Conservation (phyloP, 2,797 vertebrate genomes). For the Morus bassanus region DNA sequence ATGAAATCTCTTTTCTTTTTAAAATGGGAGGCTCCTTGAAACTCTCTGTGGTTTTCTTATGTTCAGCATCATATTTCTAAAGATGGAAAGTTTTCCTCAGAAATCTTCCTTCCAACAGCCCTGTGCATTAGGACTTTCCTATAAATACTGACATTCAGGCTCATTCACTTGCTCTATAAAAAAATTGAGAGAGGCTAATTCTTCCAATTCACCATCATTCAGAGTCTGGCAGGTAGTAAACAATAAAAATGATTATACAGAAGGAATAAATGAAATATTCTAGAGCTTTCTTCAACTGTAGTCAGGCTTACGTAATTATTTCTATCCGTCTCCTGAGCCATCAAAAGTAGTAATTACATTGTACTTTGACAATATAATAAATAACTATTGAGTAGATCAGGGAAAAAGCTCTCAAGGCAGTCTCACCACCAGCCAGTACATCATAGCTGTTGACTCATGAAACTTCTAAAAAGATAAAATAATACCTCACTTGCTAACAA, state of each 20-base stretch:
- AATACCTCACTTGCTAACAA: background rate
- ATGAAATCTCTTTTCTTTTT: background rate
- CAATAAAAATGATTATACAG: background rate
- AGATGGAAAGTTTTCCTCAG: background rate
- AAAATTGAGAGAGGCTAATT: background rate
- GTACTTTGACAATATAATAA: background rate
- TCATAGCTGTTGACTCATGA: background rate
- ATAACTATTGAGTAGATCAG: background rate
- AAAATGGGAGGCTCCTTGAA: background rate
- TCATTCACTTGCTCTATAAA: background rate
- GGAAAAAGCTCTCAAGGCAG: background rate
- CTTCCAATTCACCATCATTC: background rate
- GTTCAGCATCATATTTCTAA: background rate
- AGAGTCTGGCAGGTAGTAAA: background rate
- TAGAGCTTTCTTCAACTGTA: background rate
- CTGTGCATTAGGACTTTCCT: background rate
- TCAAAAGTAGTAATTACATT: background rate
- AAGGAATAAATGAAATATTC: background rate
- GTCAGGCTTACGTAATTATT: background rate
- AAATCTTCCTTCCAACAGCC: background rate
- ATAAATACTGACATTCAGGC: background rate
- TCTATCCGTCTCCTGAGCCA: background rate
- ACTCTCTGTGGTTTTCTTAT: background rate
- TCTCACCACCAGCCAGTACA: background rate
- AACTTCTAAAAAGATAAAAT: background rate